A percentile compares a stretch with the other conserved stretches of the same genome.
Conservation (phyloP, 1,140 invertebrate species). For the Diabrotica undecimpunctata region DNA sequence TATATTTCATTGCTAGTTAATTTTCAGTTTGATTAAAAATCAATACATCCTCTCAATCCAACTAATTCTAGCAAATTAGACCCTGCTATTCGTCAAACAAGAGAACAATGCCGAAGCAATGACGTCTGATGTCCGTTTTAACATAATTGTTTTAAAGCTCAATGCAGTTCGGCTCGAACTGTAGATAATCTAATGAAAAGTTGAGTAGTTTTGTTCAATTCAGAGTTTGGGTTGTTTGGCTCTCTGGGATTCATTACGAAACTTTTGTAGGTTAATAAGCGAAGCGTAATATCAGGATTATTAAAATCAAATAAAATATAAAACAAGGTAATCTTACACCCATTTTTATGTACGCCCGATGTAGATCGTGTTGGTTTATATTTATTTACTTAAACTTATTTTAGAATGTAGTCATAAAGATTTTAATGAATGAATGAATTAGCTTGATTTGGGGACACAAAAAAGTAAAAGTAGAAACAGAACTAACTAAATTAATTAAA, state of each 20-base stretch:
- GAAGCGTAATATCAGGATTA: not conserved
- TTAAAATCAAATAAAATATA: too few species aligned
- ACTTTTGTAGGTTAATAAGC: not conserved
- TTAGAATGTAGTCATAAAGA: too few species aligned
- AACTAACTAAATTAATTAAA: too few species aligned
- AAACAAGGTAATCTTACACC: not conserved
- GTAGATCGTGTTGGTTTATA: too few species aligned
- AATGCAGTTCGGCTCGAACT: constrained; percentile 3
- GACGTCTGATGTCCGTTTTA: constrained; percentile 8
- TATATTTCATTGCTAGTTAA: too few species aligned
- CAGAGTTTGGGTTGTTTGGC: not conserved
- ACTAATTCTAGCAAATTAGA: constrained; percentile 3
- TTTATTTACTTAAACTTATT: too few species aligned
- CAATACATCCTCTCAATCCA: not conserved
- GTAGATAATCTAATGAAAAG: constrained; percentile 10
- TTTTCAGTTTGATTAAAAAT: not conserved
- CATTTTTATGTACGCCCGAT: too few species aligned
- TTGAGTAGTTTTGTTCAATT: constrained; percentile 3
- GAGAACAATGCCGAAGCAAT: not conserved
- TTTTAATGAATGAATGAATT: too few species aligned
- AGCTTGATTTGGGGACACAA: too few species aligned
- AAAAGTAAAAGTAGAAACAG: too few species aligned
- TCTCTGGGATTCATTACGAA: constrained; percentile 2
- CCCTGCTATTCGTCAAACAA: not conserved
- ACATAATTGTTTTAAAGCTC: constrained; percentile 10